Base-by-base conservation (phyloP, 30 jellyfish, hydroid and myxozoan genomes). In the Chrysaora quinquecirrha region DNA sequence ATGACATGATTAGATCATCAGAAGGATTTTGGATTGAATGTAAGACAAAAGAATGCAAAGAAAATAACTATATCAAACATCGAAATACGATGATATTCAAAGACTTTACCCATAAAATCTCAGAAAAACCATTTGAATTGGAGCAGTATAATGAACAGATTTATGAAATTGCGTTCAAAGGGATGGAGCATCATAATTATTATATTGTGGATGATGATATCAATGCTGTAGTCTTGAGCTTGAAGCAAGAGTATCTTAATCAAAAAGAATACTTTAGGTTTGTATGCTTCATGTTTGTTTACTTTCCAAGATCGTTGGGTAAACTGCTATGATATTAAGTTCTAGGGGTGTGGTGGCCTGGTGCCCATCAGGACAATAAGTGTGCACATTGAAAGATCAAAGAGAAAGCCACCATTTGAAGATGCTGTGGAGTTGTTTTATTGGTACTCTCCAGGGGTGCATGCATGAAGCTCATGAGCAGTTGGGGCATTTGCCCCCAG, bases 141-240 rank as follows among this genome's bases (percentile, higher is more conserved):
- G 99, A 94, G 32, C 96, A 85, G 47, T 83, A 80, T 62, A 96
- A 94, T 54, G 99, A 94, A 87, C 97, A 94, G 83, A 82, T 94
- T 58, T 94, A 85, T 75, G 99, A 94, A 52, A 52, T 82, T 20
- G 89, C 97, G 31, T 94, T 87, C 70, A 71, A 48, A 54, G 97
- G 86, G 22, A 56, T 87, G 4, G 84, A 76, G 50, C 99, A 94
- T 61, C 82, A 74, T 33, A 94, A 94, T 60, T 94, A 82, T 76
- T 87, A 87, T 47, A 76, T 85, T 32, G 64, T 77, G 56, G 99
- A 94, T 76, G 91, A 87, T 58, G 93, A 63, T 33, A 62, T 94
- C 11, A 95, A 89, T 33, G 69, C 99, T 0, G 86, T 94, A 1
- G 85, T 94, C 28, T 38, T 94, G 90, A 94, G 99, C 65, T 10